These are phyloP conservation scores for Notospermus geniculatus DNA, from an alignment of 1,140 invertebrate genomes.

Conservation along the genomic window DNA sequence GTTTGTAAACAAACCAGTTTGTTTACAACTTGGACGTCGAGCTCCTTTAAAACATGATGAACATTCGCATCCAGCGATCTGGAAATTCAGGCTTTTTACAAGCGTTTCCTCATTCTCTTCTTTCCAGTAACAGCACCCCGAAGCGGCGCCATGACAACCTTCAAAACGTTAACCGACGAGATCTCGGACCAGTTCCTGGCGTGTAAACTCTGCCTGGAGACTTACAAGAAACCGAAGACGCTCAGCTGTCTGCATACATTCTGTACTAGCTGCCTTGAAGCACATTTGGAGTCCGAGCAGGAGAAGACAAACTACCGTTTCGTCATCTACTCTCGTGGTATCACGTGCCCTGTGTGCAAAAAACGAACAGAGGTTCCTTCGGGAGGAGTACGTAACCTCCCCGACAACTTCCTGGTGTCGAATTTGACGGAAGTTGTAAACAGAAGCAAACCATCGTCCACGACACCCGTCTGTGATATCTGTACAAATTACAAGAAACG, in stretches of 20 bases:
- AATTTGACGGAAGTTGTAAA: conserved; percentile 51
- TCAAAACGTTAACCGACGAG: conserved; percentile 25
- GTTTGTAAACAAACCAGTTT: no score
- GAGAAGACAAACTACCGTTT: conserved; percentile 33
- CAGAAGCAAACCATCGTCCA: conserved; percentile 29
- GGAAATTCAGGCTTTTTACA: no score
- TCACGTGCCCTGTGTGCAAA: conserved; percentile 55
- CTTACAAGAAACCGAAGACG: conserved; percentile 67
- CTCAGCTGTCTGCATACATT: conserved; percentile 90
- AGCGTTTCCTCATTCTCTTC: no score
- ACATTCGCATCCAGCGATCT: no score
- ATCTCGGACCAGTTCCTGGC: conserved; percentile 56
- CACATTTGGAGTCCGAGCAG: conserved; percentile 45
- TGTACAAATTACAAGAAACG: conserved; percentile 36
- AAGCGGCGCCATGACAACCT: no score
- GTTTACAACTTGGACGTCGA: no score
- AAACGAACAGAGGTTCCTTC: conserved; percentile 53
- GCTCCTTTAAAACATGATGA: no score
- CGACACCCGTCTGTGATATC: conserved; percentile 51
- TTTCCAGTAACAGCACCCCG: no score
- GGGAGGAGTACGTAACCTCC: conserved; percentile 50
- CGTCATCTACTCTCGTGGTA: conserved; percentile 36
- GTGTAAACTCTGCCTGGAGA: conserved; percentile 56
- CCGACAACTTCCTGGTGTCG: conserved; percentile 54
- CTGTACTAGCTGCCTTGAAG: conserved; percentile 73